phyloP scores from a whole-genome alignment of 2,888 invertebrate species.

The Cephus spinipes region DNA sequence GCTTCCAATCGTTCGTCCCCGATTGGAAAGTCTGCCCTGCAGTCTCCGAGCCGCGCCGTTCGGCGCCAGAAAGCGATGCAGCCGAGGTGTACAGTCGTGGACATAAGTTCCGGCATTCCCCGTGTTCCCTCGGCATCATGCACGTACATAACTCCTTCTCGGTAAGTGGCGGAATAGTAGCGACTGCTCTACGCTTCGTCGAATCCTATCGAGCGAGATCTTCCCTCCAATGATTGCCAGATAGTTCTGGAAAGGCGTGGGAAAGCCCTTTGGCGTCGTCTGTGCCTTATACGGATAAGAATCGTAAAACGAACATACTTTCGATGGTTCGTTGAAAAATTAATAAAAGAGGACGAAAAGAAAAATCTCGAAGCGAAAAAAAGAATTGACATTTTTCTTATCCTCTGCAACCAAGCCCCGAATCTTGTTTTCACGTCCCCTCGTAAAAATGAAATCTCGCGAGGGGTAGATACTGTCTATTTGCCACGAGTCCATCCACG shows the following conservation, averaged over 20 bases:
- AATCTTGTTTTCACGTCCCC: background rate
- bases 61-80: slow-evolving; percentile 21
- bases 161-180: background rate
- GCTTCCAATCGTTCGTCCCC: slow-evolving; percentile 35
- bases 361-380: background rate
- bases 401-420: background rate
- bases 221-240: background rate
- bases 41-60: slow-evolving; percentile 21
- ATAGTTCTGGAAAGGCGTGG: background rate
- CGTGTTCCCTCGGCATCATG: background rate
- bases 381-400: background rate
- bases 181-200: background rate
- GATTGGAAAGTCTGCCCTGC: slow-evolving; percentile 38
- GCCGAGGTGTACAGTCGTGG: background rate
- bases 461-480: background rate
- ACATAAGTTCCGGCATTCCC: background rate
- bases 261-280: background rate
- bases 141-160: background rate
- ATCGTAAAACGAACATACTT: background rate
- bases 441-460: background rate
- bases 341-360: background rate
- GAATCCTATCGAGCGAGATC: background rate
- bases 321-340: background rate
- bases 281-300: background rate
- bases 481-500: background rate